Conservation (phyloP, 1,140 invertebrate species). For the Drosophila punjabiensis region DNA sequence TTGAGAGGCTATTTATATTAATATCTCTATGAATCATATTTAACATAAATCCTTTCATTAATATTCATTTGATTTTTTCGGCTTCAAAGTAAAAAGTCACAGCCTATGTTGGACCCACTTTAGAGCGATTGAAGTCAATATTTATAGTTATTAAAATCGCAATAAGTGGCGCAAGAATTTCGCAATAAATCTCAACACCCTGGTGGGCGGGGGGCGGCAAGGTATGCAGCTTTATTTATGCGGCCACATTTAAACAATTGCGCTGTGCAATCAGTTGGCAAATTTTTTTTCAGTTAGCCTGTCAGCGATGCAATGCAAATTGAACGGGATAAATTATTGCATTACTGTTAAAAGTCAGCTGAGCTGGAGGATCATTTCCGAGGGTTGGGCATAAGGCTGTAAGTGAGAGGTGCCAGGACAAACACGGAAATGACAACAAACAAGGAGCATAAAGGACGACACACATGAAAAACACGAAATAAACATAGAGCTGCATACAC, state of each 20-base stretch:
- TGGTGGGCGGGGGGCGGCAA: conserved; percentile 33
- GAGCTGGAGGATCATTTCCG: conserved; percentile 14
- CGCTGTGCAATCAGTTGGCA: conserved; percentile 65
- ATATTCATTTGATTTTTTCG: neutral
- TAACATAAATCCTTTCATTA: neutral
- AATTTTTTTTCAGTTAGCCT: conserved; percentile 55
- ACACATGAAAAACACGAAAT: conserved; percentile 32
- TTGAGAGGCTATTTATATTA: too few relatives aligned
- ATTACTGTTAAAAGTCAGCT: conserved; percentile 70
- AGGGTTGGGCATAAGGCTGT: conserved; percentile 1
- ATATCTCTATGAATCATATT: too few relatives aligned
- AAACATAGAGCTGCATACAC: conserved; percentile 30
- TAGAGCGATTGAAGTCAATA: conserved; percentile 15
- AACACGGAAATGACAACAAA: conserved; percentile 25
- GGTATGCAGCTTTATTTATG: conserved; percentile 69
- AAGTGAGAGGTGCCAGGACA: neutral
- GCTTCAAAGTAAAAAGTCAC: neutral
- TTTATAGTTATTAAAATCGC: conserved; percentile 40
- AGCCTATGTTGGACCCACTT: neutral
- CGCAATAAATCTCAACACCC: conserved; percentile 62
- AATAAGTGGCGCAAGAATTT: conserved; percentile 55
- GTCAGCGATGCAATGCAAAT: conserved; percentile 68
- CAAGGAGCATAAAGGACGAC: conserved; percentile 21
- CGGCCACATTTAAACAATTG: conserved; percentile 57
- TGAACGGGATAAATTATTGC: conserved; percentile 76